Conservation (phyloP, 2,888 invertebrate genomes). For the Diarsia brunnea region DNA sequence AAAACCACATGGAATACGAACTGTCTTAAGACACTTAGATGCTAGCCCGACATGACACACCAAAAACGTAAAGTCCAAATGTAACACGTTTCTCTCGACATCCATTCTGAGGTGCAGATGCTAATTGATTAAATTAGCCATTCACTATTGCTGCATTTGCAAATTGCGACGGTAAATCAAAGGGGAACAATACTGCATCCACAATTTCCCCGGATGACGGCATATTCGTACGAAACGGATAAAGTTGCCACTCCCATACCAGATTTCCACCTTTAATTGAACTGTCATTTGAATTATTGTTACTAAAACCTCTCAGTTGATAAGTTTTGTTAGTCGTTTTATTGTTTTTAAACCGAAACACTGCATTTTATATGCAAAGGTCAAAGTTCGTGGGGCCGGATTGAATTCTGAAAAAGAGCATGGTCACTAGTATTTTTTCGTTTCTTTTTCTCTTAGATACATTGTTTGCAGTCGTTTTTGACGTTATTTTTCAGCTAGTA, state of each 20-base stretch:
- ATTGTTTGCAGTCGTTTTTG: background rate
- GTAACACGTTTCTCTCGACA: background rate
- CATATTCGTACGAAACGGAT: slow-evolving; percentile 1
- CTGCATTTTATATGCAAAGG: slow-evolving; percentile 42
- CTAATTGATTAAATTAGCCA: slow-evolving; percentile 19
- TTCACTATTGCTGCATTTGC: slow-evolving; percentile 30
- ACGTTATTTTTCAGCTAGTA: background rate
- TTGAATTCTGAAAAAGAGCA: slow-evolving; percentile 25
- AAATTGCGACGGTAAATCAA: slow-evolving; percentile 35
- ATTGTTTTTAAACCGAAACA: slow-evolving; percentile 5
- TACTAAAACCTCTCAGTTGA: slow-evolving; percentile 2
- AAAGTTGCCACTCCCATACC: slow-evolving; percentile 41
- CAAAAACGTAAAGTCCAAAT: background rate
- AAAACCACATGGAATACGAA: background rate
- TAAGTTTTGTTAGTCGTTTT: background rate
- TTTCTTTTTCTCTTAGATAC: background rate
- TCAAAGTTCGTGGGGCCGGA: slow-evolving; percentile 35
- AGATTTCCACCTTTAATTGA: background rate
- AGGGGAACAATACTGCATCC: slow-evolving; percentile 27
- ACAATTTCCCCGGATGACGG: slow-evolving; percentile 30
- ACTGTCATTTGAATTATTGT: slow-evolving; percentile 14
- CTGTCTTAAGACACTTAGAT: background rate
- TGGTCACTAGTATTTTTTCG: background rate
- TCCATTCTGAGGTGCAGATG: background rate
- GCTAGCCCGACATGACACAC: too few relatives aligned